A percentile compares a stretch with the other conserved stretches of the same genome.
phyloP scores from a whole-genome alignment of 2,113 vertebrate genomes.

The Ictidomys tridecemlineatus region DNA sequence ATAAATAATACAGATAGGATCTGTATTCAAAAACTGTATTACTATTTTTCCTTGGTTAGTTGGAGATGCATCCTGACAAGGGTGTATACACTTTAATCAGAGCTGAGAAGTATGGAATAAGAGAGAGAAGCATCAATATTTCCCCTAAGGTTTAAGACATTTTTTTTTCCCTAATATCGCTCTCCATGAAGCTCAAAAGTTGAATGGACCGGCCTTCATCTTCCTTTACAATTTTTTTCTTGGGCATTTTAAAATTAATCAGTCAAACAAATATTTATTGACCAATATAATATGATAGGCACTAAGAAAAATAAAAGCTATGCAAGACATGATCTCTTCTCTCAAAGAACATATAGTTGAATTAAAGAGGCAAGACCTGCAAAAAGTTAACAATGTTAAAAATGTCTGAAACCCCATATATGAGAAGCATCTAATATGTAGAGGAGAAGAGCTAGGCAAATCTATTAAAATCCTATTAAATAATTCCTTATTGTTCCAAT shows the following conservation, averaged over 20 bases:
- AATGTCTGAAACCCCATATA: neutral
- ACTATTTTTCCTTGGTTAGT: conserved; percentile 65
- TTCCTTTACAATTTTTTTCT: conserved; percentile 70
- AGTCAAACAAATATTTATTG: conserved; percentile 78
- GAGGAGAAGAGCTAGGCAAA: conserved; percentile 39
- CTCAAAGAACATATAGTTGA: conserved; percentile 59
- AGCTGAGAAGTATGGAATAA: conserved; percentile 45
- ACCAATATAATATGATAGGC: conserved; percentile 19
- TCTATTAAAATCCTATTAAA: conserved; percentile 61
- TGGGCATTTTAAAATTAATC: conserved; percentile 79
- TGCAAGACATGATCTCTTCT: conserved; percentile 49
- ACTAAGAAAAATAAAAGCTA: conserved; percentile 51
- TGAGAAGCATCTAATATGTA: neutral
- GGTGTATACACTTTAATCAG: conserved; percentile 72
- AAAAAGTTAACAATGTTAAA: conserved; percentile 53
- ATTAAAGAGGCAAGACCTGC: conserved; percentile 60
- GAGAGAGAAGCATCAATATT: conserved; percentile 61
- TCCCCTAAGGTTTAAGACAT: conserved; percentile 67
- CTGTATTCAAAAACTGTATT: conserved; percentile 67
- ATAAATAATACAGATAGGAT: conserved; percentile 67
- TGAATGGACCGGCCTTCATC: conserved; percentile 46
- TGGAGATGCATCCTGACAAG: conserved; percentile 74
- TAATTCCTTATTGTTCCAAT: conserved; percentile 36
- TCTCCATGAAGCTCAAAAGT: conserved; percentile 61
- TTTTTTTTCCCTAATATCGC: conserved; percentile 43